Conservation (phyloP, 2,113 vertebrate genomes). For the Anser brachyrhynchus region DNA sequence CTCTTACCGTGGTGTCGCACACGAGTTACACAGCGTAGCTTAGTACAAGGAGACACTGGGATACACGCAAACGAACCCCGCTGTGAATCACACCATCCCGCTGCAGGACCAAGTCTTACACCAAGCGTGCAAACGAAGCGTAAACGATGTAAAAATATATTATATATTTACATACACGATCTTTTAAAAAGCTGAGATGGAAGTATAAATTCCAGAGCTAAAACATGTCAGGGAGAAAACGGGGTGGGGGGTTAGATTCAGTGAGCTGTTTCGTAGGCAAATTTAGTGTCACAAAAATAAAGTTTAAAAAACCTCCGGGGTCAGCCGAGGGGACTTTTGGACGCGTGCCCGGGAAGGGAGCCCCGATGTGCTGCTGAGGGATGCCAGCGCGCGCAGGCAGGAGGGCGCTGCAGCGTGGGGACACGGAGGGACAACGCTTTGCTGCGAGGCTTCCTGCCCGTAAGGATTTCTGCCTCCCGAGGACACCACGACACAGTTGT, state of each 20-base stretch:
- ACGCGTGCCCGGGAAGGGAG: background rate
- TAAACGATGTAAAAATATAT: conserved; percentile 24
- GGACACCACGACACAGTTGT: accelerated
- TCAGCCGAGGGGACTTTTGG: background rate
- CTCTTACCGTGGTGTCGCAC: background rate
- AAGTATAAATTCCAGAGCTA: background rate
- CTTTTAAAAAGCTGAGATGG: background rate
- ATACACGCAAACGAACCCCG: background rate
- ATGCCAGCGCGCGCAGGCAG: accelerated
- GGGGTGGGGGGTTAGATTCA: background rate
- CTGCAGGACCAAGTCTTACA: background rate
- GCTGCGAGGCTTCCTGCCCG: background rate
- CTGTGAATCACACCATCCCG: background rate
- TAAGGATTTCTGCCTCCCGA: background rate
- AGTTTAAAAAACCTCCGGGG: background rate
- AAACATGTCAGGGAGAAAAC: background rate
- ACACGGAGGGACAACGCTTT: background rate
- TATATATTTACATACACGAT: background rate
- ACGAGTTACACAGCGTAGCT: background rate
- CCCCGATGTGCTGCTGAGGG: background rate
- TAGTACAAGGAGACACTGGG: background rate
- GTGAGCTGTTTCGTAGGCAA: background rate
- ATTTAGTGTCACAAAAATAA: background rate
- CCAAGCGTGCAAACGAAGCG: conserved; percentile 15
- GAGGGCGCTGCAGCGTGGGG: background rate